Percentiles rank a stretch among this genome's conserved stretches.
Evolutionary conservation across 2,797 vertebrate genomes (phyloP).

Genomic region (Microchirus variegatus): DNA sequence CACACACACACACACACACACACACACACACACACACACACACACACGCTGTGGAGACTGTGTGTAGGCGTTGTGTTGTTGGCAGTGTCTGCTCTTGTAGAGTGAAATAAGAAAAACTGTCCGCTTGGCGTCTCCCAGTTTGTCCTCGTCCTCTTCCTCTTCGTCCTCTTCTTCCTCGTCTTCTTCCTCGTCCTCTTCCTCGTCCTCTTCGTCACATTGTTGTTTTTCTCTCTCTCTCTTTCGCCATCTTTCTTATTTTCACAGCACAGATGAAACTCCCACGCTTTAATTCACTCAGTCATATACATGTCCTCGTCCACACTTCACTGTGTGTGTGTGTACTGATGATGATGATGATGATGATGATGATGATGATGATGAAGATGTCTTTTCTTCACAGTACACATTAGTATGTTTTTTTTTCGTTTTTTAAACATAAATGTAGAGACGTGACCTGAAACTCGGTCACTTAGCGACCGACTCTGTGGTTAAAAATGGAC

Average conservation of each 20-base stretch:
- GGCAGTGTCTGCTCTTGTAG: slow-evolving; percentile 50
- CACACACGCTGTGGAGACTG: too few species aligned
- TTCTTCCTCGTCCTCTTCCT: slow-evolving; percentile 24
- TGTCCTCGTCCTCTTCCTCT: slow-evolving; percentile 43
- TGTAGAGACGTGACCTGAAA: too few species aligned
- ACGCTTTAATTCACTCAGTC: too few species aligned
- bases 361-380: too few species aligned
- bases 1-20: slow-evolving; percentile 45
- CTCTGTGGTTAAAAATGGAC: too few species aligned
- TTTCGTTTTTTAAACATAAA: too few species aligned
- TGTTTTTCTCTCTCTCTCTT: slow-evolving; percentile 42
- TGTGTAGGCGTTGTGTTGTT: slow-evolving; percentile 58
- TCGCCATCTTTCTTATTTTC: slow-evolving; percentile 54
- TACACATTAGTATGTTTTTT: too few species aligned
- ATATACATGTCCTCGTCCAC: too few species aligned
- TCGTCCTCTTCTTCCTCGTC: slow-evolving; percentile 8
- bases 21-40: too few species aligned
- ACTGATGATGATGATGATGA: too few species aligned
- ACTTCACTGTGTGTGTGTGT: slow-evolving; percentile 18
- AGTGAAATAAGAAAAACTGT: slow-evolving; percentile 70
- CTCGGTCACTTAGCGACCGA: too few species aligned
- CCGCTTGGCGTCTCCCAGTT: slow-evolving; percentile 67
- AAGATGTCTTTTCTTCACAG: too few species aligned
- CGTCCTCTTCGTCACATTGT: slow-evolving; percentile 28
- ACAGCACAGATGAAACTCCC: slow-evolving; percentile 73